Base-by-base conservation (phyloP, 2,113 vertebrate species). In the Vombatus ursinus region DNA sequence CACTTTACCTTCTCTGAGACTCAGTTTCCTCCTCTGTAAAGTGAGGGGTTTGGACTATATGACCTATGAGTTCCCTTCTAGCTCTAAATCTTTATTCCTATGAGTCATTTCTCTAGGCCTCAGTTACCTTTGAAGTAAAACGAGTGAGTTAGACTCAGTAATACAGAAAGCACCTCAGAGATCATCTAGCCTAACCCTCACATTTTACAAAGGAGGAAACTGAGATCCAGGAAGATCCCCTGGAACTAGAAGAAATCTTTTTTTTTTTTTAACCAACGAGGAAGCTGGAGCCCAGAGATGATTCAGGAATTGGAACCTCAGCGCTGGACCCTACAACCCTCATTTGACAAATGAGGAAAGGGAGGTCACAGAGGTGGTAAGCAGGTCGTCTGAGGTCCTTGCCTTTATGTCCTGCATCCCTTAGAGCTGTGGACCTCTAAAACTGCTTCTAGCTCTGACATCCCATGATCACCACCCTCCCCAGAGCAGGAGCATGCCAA, bases 341-440 rank as follows among this genome's bases (percentile, higher is more conserved):
- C n/a, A 84, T 44, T 44, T 84, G 37, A 22, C n/a, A 8, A 84
- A 44, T 84, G n/a, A 44, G 16, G 37, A 84, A 44, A 44, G 0
- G 6, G 37, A 77, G n/a, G 19, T 84, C 7, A 8, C 2, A 22
- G 16, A 84, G 5, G 7, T 22, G n/a, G 68, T 44, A 23, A 84
- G 6, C 14, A n/a, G 68, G 2, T 84, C 31, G 52, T 95, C 92
- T 95, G 93, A 96, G 96, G 51, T 54, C 48, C 89, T 3, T 77
- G 57, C 31, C 92, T 90, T 84, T 52, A n/a, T 47, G 16, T 10
- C 44, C 44, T 26, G 31, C 77, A 52, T 61, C 31, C 16, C 24
- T 48, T 0, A 0, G 61, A 1, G 16, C 77, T 92, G 14, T 19
- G 19, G 10, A 2, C 8, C 26, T 7, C 57, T 2, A 44, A 16